Percentiles rank a stretch among this genome's conserved stretches.
phyloP scores from a whole-genome alignment of 2,113 vertebrate genomes.

The Chaenocephalus aceratus region DNA sequence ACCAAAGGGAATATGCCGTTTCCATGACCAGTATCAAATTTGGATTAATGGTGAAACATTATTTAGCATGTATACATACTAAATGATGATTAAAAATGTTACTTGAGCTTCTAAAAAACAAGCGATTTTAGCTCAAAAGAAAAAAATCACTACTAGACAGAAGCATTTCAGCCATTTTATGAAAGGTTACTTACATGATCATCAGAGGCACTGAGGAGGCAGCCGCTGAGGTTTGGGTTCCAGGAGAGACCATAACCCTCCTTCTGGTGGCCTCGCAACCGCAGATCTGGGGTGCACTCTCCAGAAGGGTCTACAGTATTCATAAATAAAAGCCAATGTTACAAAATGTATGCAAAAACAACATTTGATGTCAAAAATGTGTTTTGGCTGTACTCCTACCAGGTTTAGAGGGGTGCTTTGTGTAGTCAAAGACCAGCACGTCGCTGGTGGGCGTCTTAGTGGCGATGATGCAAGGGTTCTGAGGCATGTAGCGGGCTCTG shows the following conservation, averaged over 20 bases:
- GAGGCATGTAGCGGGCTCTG: constrained; percentile 97
- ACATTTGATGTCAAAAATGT: neutral
- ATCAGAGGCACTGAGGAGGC: constrained; percentile 96
- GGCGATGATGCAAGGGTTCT: constrained; percentile 98
- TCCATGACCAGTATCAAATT: no score
- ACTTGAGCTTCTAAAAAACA: no score
- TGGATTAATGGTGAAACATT: no score
- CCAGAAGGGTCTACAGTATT: constrained; percentile 91
- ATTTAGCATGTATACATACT: no score
- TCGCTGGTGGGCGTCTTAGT: constrained; percentile 98
- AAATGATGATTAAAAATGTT: no score
- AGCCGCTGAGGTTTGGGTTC: constrained; percentile 98
- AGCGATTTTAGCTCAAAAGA: neutral
- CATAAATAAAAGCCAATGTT: neutral
- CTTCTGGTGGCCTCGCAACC: constrained; percentile 96
- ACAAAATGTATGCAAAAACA: neutral
- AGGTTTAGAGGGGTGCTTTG: constrained; percentile 98
- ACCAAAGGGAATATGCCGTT: no score
- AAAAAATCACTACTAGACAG: neutral
- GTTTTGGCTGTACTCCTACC: constrained; percentile 74
- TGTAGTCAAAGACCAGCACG: constrained; percentile 98
- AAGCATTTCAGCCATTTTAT: no score
- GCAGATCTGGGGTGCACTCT: constrained; percentile 96
- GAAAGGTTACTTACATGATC: constrained; percentile 88
- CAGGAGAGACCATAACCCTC: constrained; percentile 98